phyloP scores from a whole-genome alignment of 2,113 vertebrate species.

The Macquaria ambigua region DNA sequence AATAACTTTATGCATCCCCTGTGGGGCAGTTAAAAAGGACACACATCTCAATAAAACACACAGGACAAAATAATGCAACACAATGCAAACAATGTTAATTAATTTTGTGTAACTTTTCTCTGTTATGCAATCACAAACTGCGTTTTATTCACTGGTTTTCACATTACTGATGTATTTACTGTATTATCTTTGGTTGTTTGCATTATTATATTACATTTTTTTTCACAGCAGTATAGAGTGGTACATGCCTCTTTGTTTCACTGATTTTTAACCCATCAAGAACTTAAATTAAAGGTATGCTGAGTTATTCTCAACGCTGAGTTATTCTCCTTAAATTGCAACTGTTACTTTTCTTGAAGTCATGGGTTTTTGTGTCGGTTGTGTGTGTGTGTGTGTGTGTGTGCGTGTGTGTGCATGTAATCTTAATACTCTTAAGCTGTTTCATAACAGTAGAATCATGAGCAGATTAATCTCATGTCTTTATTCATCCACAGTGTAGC shows the following conservation, averaged over 20 bases:
- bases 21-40: neutral
- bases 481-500: constrained; percentile 40
- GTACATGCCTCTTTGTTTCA: constrained; percentile 4
- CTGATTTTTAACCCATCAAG: constrained; percentile 16
- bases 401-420: constrained; percentile 9
- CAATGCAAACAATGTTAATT: constrained; percentile 26
- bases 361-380: constrained; percentile 12
- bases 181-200: constrained; percentile 14
- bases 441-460: constrained; percentile 69
- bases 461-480: constrained; percentile 62
- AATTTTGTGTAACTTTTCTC: constrained; percentile 5
- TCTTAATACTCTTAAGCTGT: constrained; percentile 70
- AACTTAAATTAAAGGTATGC: constrained; percentile 15
- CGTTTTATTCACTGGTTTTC: constrained; percentile 24
- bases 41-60: neutral
- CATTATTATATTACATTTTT: neutral
- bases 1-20: neutral
- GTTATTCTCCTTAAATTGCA: neutral
- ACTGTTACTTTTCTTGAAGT: constrained; percentile 21
- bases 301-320: neutral
- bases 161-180: neutral
- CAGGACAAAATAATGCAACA: neutral
- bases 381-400: constrained; percentile 10
- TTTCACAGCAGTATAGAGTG: neutral
- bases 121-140: neutral